Evolutionary conservation across 2,113 vertebrate genomes (phyloP), one percentile per base, ranked within the genome.

Genomic region (Sinocyclocheilus rhinocerous): DNA sequence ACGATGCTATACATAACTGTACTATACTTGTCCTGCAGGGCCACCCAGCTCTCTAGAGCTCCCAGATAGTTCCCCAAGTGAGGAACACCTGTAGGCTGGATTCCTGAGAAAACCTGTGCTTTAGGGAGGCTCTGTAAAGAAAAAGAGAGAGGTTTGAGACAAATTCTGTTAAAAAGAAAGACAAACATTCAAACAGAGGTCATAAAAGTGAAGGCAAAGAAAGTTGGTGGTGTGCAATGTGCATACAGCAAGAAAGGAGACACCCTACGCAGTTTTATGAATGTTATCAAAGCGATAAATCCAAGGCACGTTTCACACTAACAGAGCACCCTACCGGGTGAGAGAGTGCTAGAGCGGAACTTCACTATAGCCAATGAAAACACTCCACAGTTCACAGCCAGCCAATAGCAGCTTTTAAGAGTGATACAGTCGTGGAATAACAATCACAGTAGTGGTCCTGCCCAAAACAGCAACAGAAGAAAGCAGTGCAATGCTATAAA

Each of bases 31-130:
- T 94, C 91, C 92, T 99, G 98, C 1, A 99, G 90, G 45, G 91
- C 86, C 91, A 96, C 97, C 98, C 98, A 99, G 93, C 92, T 97
- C 92, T 97, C 96, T 88, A 99, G 94, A 72, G 97, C 96, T n/a
- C 98, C 97, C n/a, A 99, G 93, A 91, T 96, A 99, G 92, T 99
- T 99, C 9, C 98, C 97, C 39, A 99, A 92, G 91, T 99, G 98
- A 63, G 96, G 97, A 0, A 95, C 94, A 11, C 97, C 97, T 0
- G 97, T 99, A 0, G 97, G 98, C 91, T 98, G 97, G 91, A 99
- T 98, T 75, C 98, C 97, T 0, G 98, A 99, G 93, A 99, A 99
- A 1, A 99, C 93, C 0, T 96, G 95, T 0, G 91, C 90, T 0
- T 39, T 83, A 9, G 76, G 39, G 80, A 86, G 36, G 29, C 75